phyloP scores from a whole-genome alignment of 2,797 vertebrate species.

The Antrozous pallidus region DNA sequence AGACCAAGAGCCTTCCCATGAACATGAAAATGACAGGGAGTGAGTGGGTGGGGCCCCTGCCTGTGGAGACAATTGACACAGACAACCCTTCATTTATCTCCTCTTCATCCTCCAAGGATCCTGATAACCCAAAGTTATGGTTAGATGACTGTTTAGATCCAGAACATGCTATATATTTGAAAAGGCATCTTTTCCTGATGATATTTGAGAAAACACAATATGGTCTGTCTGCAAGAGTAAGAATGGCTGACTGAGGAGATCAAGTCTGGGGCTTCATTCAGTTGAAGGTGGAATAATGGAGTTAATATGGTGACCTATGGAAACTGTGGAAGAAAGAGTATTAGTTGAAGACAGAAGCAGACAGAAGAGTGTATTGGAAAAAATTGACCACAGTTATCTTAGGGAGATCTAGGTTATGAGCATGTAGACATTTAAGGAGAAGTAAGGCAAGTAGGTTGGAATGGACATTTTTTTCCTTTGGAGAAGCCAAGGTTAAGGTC shows the following conservation, averaged over 20 bases:
- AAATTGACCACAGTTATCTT: constrained; percentile 6
- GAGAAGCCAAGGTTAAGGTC: neutral
- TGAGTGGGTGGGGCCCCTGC: neutral
- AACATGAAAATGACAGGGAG: neutral
- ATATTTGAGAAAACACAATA: neutral
- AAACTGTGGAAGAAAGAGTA: neutral
- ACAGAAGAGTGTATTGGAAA: neutral
- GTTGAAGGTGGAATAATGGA: neutral
- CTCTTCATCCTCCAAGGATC: neutral
- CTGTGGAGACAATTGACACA: neutral
- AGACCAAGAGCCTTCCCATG: neutral
- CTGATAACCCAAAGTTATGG: neutral
- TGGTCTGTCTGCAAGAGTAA: neutral
- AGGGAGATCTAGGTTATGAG: neutral
- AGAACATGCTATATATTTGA: neutral
- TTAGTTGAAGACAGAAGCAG: neutral
- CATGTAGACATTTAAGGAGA: constrained; percentile 15
- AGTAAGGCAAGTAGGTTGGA: neutral
- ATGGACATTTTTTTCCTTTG: neutral
- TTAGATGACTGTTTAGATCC: neutral
- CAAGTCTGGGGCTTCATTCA: neutral
- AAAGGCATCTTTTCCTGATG: neutral
- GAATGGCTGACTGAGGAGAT: neutral
- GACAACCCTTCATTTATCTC: neutral
- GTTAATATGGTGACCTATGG: neutral